Conservation (phyloP, 1,140 invertebrate species). For the Eriosoma lanigerum region DNA sequence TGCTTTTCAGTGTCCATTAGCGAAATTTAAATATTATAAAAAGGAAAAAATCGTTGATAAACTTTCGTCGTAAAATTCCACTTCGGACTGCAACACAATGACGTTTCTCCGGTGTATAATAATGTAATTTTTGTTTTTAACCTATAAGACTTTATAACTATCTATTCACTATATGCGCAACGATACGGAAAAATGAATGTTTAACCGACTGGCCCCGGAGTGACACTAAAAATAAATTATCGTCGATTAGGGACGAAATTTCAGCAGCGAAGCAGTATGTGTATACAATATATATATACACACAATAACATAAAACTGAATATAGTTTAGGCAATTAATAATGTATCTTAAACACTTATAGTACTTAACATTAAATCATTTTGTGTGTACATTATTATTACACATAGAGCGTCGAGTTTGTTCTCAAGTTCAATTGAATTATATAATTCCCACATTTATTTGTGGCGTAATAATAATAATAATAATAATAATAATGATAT, state of each 20-base stretch:
- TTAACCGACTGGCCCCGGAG: slow-evolving; percentile 16
- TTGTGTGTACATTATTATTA: too few relatives aligned
- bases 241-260: slow-evolving; percentile 35
- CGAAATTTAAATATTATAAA: slow-evolving; percentile 3
- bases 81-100: neutral
- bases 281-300: too few relatives aligned
- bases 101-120: neutral
- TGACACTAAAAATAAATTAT: slow-evolving; percentile 35
- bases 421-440: neutral
- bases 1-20: slow-evolving; percentile 22
- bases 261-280: neutral
- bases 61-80: slow-evolving; percentile 43
- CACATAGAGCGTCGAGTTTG: neutral
- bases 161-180: neutral
- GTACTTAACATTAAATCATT: neutral
- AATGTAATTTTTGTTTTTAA: slow-evolving; percentile 23
- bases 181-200: slow-evolving; percentile 23
- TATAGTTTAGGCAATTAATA: slow-evolving; percentile 14
- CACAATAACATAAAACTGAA: neutral
- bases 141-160: neutral
- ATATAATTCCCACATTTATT: too few relatives aligned
- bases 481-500: too few relatives aligned
- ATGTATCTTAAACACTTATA: neutral
- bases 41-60: slow-evolving; percentile 6
- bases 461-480: too few relatives aligned